These are phyloP conservation scores for Beris chalybata DNA, from an alignment of 2,888 invertebrate genomes.

Conservation along the genomic window DNA sequence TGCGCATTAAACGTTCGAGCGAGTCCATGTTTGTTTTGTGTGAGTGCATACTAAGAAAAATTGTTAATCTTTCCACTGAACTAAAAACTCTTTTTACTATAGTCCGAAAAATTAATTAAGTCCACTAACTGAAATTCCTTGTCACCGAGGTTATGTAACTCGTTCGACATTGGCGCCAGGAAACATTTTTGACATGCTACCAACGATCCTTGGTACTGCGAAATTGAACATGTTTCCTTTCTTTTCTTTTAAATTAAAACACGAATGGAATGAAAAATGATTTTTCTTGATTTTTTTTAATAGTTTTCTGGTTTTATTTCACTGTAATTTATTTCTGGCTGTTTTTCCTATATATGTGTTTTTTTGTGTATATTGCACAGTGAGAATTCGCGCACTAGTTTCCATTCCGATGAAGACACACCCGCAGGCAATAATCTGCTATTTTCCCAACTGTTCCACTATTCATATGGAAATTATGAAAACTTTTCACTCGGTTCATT, in stretches of 20 bases:
- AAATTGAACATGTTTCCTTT: slow-evolving; percentile 9
- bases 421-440: no score
- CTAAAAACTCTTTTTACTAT: not conserved
- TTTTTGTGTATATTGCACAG: no score
- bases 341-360: no score
- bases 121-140: slow-evolving; percentile 18
- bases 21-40: slow-evolving; percentile 68
- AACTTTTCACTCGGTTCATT: no score
- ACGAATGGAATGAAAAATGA: slow-evolving; percentile 11
- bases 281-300: not conserved
- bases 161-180: not conserved
- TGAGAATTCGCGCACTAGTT: no score
- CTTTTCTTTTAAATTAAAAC: slow-evolving; percentile 13
- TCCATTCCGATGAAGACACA: no score
- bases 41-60: slow-evolving; percentile 31
- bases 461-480: no score
- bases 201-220: not conserved
- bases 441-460: no score
- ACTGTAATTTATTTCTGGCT: no score
- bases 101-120: slow-evolving; percentile 5
- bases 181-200: not conserved
- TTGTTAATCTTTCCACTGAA: slow-evolving; percentile 5
- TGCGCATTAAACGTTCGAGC: slow-evolving; percentile 76
- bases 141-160: not conserved
- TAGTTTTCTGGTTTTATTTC: no score